Evolutionary conservation across 1,140 invertebrate species (phyloP), one percentile per base, ranked within the genome.

Genomic region (Drosophila asahinai): DNA sequence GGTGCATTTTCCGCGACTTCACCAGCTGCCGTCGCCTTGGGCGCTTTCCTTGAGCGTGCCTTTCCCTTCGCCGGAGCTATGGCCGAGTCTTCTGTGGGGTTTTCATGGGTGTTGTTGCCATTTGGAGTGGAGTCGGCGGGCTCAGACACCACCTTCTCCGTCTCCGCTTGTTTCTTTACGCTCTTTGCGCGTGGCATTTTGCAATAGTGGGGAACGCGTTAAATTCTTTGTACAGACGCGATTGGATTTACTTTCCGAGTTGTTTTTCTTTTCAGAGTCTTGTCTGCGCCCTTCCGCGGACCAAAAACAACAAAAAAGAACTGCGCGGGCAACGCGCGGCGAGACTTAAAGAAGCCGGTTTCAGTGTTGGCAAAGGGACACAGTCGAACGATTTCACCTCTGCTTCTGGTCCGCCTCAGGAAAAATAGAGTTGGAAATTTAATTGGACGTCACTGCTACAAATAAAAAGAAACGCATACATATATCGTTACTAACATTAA

Each of bases 281-380:
- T 38, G 17, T 73, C 63, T 45, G 36, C 51, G 30, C 47, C 14
- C 54, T 57, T 25, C 54, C n/a, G 54, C 49, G 14, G 30, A 36
- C 47, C 36, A 14, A 57, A 25, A 57, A 67, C 58, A 58, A 54
- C 48, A 59, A 75, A 82, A 59, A 55, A 60, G 77, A 64, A 51
- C 77, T 84, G 81, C 81, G 81, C 81, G 81, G 79, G 81, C 66
- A 84, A 84, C 65, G 65, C 80, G 52, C 81, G 80, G 67, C 61
- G 61, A 59, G 47, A 62, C 45, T n/a, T 67, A 30, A 51, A 8
- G 19, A 82, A 80, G 81, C 81, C 81, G 77, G 81, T 45, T 52
- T n/a, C 2, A 52, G 55, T 47, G 27, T n/a, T 67, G 22, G 2
- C 27, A 61, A 61, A 33, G 5, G 17, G 0, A 15, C 14, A 0